These are phyloP conservation scores for Craterocephalus amniculus DNA, from an alignment of 2,797 vertebrate genomes.

Conservation along the genomic window DNA sequence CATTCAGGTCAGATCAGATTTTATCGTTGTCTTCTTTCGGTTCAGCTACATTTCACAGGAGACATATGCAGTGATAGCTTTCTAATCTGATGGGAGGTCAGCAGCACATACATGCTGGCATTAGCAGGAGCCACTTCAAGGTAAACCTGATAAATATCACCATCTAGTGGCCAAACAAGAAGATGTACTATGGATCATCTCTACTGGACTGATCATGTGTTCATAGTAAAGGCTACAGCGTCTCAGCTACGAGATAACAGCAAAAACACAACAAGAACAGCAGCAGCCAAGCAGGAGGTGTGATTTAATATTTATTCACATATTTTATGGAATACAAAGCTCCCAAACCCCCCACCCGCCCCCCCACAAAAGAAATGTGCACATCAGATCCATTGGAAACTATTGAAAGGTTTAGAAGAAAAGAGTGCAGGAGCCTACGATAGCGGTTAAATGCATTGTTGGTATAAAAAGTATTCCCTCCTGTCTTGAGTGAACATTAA, in stretches of 20 bases:
- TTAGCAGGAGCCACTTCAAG: slow-evolving; percentile 2
- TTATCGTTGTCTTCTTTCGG: background rate
- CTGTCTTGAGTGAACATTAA: slow-evolving; percentile 40
- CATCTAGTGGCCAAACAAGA: slow-evolving; percentile 46
- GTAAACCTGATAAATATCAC: slow-evolving; percentile 12
- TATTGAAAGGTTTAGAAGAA: slow-evolving; percentile 50
- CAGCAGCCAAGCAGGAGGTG: slow-evolving; percentile 29
- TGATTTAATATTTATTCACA: slow-evolving; percentile 81
- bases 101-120: background rate
- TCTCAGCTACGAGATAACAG: background rate
- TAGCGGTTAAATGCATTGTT: slow-evolving; percentile 55
- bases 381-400: slow-evolving; percentile 67
- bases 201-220: background rate
- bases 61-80: slow-evolving; percentile 9
- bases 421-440: slow-evolving; percentile 51
- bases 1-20: background rate
- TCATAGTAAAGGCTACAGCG: too few species aligned
- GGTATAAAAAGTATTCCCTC: slow-evolving; percentile 63
- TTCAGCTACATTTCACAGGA: slow-evolving; percentile 3
- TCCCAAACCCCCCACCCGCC: slow-evolving; percentile 23
- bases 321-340: slow-evolving; percentile 81
- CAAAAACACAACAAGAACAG: background rate
- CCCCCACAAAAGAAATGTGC: slow-evolving; percentile 50
- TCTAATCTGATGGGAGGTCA: slow-evolving; percentile 1
- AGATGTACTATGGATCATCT: background rate